Evolutionary conservation across 2,797 vertebrate genomes (phyloP), one percentile per base, ranked within the genome.

Genomic region (Etheostoma perlongum): DNA sequence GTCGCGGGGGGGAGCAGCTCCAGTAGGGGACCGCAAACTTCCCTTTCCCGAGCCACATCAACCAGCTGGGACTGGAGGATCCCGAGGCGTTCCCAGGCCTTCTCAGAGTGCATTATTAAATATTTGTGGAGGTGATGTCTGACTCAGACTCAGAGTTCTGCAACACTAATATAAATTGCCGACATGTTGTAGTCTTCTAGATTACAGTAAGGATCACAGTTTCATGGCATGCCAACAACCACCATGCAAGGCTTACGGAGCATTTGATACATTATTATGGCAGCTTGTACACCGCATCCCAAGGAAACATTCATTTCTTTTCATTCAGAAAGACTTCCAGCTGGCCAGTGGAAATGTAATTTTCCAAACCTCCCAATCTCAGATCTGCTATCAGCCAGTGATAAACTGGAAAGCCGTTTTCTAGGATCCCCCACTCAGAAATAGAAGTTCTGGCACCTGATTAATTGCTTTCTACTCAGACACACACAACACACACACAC

Each of bases 341-440:
- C 78, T 85, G 89, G 88, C 79, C 65, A 52, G 62, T 46, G 76
- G 62, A 90, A 87, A 92, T 86, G 86, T 77, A 65, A 90, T 90
- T 89, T 86, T 84, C 76, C 77, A 85, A 88, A 73, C 78, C 82
- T 67, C 76, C 78, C 64, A 66, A 85, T 89, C 78, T 83, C 58
- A 86, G 83, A 90, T 86, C 63, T 55, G 33, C 68, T 82, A 81
- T 89, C 84, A 82, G 84, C 73, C 47, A 19, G 52, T 0, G 85
- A 89, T 88, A 87, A 88, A 79, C 81, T 81, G 84, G 80, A 78
- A 84, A 76, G 86, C 75, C 11, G 33, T 83, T 86, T 88, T 76
- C 59, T 67, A 66, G 74, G 74, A 84, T 71, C 63, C 64, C 36
- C 67, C 72, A 74, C 86, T 88, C 84, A 90, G 78, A 67, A 78